Base-by-base conservation (phyloP, 2,888 invertebrate species). In the Ametastegia equiseti region DNA sequence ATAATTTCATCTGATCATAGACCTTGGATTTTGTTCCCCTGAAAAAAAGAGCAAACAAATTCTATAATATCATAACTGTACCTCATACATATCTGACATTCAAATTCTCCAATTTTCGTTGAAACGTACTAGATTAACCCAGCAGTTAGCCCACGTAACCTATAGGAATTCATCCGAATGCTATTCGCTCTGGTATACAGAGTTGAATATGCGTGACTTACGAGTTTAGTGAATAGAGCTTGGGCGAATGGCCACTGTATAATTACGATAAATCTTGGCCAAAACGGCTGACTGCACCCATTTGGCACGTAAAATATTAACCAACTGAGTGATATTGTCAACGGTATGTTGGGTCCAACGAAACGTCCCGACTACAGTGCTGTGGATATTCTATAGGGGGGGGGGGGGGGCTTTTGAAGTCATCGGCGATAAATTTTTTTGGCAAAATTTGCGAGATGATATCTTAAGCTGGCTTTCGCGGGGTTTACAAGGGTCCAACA, bases 401-500 rank as follows among this genome's bases (percentile, higher is more conserved):
- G n/a, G n/a, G n/a, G n/a, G n/a, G 27, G 6, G n/a, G 27, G 47
- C 47, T 71, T 30, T 23, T 15, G 30, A 71, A 71, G 47, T 47
- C 71, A 71, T 27, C 47, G 45, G 27, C 47, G 27, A 71, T 27
- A 71, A 23, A 45, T 60, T 15, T 60, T n/a, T 13, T 73, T 15
- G 7, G n/a, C 57, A 4, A 42, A 57, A 57, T 80, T 71, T 73
- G 57, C 42, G 50, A 57, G 71, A 69, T 80, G 39, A 69, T 50
- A 81, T 63, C 47, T 57, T 81, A 81, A 77, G 65, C 77, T 77
- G 77, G 75, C 50, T 65, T 65, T 36, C 27, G 42, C 71, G 81
- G 77, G n/a, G 77, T 63, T 81, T 81, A 81, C 77, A 77, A 81
- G 77, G 81, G 81, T 77, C 63, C 77, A 42, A 63, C 75, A 36